Evolutionary conservation across 2,113 vertebrate species (phyloP).

Genomic region (Phoxinus phoxinus): DNA sequence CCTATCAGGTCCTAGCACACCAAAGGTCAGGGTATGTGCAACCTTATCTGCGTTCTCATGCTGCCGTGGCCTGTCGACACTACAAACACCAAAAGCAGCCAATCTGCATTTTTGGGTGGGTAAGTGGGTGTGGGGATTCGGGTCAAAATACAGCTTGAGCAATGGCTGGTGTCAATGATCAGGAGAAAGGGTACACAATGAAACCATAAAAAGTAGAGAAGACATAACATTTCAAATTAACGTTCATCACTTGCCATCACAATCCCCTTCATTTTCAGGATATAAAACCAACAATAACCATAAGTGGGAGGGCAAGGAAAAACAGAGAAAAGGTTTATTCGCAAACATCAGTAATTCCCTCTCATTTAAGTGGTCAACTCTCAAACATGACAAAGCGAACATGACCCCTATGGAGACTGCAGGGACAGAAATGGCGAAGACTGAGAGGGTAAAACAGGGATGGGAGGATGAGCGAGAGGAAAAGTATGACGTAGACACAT

Average conservation of each 20-base stretch:
- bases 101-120: background rate
- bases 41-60: constrained; percentile 65
- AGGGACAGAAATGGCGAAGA: background rate
- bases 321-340: background rate
- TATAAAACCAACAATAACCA: background rate
- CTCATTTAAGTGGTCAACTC: background rate
- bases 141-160: background rate
- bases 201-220: background rate
- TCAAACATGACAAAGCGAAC: constrained; percentile 30
- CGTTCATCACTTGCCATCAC: background rate
- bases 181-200: background rate
- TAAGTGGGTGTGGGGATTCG: background rate
- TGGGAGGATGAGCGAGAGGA: background rate
- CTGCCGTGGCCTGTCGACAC: constrained; percentile 4
- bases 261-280: background rate
- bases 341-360: background rate
- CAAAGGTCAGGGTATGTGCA: constrained; percentile 7
- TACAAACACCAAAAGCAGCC: constrained; percentile 2
- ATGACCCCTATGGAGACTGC: background rate
- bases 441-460: background rate
- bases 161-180: constrained; percentile 12
- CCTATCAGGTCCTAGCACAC: constrained; percentile 62
- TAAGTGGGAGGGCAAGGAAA: background rate
- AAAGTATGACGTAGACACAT: constrained; percentile 68
- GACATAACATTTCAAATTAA: background rate